phyloP scores from a whole-genome alignment of 2,797 vertebrate species.

The Choloepus didactylus region DNA sequence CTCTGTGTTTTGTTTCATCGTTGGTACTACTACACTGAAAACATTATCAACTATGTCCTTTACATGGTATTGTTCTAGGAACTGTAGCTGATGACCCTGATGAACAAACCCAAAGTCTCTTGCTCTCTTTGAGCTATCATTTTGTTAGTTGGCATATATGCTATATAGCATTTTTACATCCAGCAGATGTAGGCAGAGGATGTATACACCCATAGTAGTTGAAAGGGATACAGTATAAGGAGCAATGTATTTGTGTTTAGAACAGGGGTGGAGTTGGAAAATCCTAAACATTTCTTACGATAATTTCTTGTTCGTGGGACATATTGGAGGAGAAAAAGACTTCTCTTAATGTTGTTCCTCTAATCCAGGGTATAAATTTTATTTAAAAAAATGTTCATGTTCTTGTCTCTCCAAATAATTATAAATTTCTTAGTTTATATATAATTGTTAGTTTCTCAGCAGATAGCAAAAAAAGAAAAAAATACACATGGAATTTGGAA shows the following conservation, averaged over 20 bases:
- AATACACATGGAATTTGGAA: conserved; percentile 1
- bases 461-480: not conserved
- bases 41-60: not conserved
- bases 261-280: not conserved
- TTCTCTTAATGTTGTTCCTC: not conserved
- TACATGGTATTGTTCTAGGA: not conserved
- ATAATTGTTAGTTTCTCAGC: not conserved
- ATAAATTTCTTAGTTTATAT: conserved; percentile 54
- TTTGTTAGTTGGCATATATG: conserved; percentile 29
- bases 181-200: not conserved
- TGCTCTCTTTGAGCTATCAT: not conserved
- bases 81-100: not conserved
- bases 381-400: not conserved
- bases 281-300: not conserved
- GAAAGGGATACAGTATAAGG: not conserved
- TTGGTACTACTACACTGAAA: not conserved
- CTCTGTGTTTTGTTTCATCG: not conserved
- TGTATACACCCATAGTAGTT: not conserved
- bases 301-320: not conserved
- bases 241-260: not conserved
- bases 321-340: not conserved
- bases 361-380: not conserved
- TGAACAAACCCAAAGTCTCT: not conserved
- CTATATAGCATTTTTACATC: not conserved
- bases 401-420: not conserved